These are phyloP conservation scores for Amia ocellicauda DNA, from an alignment of 2,113 vertebrate genomes.

Conservation along the genomic window DNA sequence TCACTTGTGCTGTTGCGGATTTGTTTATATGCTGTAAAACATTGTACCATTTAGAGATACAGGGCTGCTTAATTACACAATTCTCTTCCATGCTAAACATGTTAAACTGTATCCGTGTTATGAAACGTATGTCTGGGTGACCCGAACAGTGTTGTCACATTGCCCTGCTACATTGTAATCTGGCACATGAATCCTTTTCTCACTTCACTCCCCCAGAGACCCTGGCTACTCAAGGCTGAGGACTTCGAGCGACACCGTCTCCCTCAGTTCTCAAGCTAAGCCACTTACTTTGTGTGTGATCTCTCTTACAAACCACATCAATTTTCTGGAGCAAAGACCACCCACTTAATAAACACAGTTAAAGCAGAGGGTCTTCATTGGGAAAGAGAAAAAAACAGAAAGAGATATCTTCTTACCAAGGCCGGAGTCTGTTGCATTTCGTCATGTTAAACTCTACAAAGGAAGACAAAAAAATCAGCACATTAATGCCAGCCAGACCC, in stretches of 20 bases:
- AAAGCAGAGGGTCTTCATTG: neutral
- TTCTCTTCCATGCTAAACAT: constrained; percentile 31
- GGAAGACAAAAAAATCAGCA: neutral
- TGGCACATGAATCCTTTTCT: neutral
- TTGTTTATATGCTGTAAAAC: neutral
- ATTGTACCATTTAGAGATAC: constrained; percentile 40
- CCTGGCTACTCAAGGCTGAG: neutral
- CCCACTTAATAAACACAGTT: constrained; percentile 6
- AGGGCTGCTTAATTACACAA: constrained; percentile 36
- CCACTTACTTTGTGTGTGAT: neutral
- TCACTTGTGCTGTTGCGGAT: too few relatives aligned
- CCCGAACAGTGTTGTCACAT: constrained; percentile 3
- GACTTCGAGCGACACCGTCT: neutral
- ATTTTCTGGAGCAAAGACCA: constrained; percentile 1
- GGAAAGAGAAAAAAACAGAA: neutral
- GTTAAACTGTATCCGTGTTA: constrained; percentile 29
- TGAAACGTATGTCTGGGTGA: constrained; percentile 35
- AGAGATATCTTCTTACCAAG: neutral
- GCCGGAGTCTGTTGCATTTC: neutral
- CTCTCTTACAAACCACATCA: constrained; percentile 1
- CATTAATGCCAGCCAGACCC: too few relatives aligned
- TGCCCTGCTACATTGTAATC: constrained; percentile 7
- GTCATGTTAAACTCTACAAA: too few relatives aligned
- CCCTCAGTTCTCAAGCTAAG: neutral
- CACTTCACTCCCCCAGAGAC: neutral